These are phyloP conservation scores for Metaphire vulgaris DNA, from an alignment of 1,140 invertebrate genomes.

Conservation along the genomic window DNA sequence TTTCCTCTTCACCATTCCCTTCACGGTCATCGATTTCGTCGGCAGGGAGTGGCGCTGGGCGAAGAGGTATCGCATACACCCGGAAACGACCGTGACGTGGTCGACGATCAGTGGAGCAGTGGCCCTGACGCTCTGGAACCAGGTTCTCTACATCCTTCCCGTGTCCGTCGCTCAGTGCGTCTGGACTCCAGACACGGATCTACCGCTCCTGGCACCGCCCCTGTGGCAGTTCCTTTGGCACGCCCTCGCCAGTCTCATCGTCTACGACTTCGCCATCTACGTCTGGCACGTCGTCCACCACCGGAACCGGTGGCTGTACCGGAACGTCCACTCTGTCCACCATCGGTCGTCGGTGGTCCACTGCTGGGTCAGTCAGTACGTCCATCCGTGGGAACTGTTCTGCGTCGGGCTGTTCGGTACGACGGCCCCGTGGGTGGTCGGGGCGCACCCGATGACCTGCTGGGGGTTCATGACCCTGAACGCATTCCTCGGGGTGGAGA, in stretches of 20 bases:
- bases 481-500: conserved; percentile 24
- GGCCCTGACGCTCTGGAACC: conserved; percentile 39
- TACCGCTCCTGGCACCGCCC: conserved; percentile 36
- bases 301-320: conserved; percentile 37
- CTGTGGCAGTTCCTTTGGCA: conserved; percentile 37
- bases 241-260: conserved; percentile 34
- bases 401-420: conserved; percentile 38
- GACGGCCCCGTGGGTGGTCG: conserved; percentile 32
- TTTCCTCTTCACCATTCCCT: conserved; percentile 38
- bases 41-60: conserved; percentile 34
- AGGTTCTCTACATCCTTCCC: conserved; percentile 40
- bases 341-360: conserved; percentile 42
- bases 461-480: conserved; percentile 34
- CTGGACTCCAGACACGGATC: conserved; percentile 37
- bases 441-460: conserved; percentile 40
- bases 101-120: conserved; percentile 36
- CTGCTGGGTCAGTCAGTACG: conserved; percentile 41
- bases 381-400: conserved; percentile 44
- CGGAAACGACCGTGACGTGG: conserved; percentile 40
- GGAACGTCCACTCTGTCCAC: conserved; percentile 44
- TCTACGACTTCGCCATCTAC: conserved; percentile 42
- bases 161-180: conserved; percentile 41
- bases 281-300: conserved; percentile 39
- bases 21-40: conserved; percentile 39
- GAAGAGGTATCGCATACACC: conserved; percentile 42